A percentile compares a stretch with the other conserved stretches of the same genome.
Evolutionary conservation across 2,888 invertebrate species (phyloP).

Genomic region (Eupithecia subfuscata): DNA sequence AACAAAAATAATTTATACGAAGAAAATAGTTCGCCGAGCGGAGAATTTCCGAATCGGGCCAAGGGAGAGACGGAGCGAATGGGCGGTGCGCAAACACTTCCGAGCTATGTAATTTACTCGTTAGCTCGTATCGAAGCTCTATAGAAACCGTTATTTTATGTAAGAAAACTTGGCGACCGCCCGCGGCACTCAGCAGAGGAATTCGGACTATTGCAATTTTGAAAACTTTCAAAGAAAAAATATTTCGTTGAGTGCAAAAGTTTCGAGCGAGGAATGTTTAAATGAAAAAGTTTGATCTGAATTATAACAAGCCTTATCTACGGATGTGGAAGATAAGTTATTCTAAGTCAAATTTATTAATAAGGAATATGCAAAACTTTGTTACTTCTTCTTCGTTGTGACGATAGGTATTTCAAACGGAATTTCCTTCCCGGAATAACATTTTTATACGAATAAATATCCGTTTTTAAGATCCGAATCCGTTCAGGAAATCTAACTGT

Average conservation of each 20-base stretch:
- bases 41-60: slow-evolving; percentile 58
- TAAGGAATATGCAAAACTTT: slow-evolving; percentile 25
- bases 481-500: background rate
- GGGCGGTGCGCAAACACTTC: slow-evolving; percentile 72
- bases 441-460: background rate
- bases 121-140: slow-evolving; percentile 65
- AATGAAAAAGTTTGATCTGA: slow-evolving; percentile 39
- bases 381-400: slow-evolving; percentile 16
- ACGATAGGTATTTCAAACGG: background rate
- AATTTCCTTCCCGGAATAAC: background rate
- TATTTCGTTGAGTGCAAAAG: slow-evolving; percentile 45
- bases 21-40: slow-evolving; percentile 52
- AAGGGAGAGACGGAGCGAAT: slow-evolving; percentile 52
- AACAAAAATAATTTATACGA: slow-evolving; percentile 40
- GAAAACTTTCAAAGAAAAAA: slow-evolving; percentile 46
- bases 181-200: slow-evolving; percentile 57
- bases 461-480: background rate
- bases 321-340: slow-evolving; percentile 35
- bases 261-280: slow-evolving; percentile 43
- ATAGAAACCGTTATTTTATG: slow-evolving; percentile 62
- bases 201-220: slow-evolving; percentile 59
- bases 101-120: slow-evolving; percentile 72
- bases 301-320: slow-evolving; percentile 32
- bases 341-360: slow-evolving; percentile 37
- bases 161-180: slow-evolving; percentile 61